Percentiles rank a stretch among this genome's conserved stretches.
These are phyloP conservation scores for Paratrypauchen microcephalus DNA, from an alignment of 2,797 vertebrate genomes.

Conservation along the genomic window DNA sequence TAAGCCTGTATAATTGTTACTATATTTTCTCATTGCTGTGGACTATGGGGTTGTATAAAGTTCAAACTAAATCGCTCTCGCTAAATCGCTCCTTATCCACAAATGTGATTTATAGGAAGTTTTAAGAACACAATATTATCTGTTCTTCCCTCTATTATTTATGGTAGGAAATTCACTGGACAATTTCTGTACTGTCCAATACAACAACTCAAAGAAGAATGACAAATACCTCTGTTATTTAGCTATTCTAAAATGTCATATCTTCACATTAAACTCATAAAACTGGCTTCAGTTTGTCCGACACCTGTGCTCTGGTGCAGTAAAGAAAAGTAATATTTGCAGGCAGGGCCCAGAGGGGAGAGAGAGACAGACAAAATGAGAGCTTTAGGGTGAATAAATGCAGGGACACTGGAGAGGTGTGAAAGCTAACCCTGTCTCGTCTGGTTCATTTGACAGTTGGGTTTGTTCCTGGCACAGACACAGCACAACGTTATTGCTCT, in stretches of 20 bases:
- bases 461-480: constrained; percentile 24
- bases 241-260: not conserved
- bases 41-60: constrained; percentile 1
- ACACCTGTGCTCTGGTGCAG: not conserved
- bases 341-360: constrained; percentile 3
- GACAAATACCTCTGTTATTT: not conserved
- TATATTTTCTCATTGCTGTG: not conserved
- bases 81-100: not conserved
- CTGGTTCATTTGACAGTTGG: constrained; percentile 12
- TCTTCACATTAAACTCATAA: constrained; percentile 8
- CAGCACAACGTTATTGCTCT: constrained; percentile 28
- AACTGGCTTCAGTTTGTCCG: constrained; percentile 5
- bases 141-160: not conserved
- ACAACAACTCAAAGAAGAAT: no score
- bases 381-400: constrained; percentile 21
- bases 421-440: constrained; percentile 18
- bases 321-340: constrained; percentile 7
- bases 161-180: not conserved
- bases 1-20: not conserved
- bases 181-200: not conserved
- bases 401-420: constrained; percentile 23
- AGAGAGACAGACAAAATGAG: constrained; percentile 21
- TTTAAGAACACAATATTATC: not conserved
- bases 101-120: not conserved
- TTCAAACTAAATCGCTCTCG: not conserved